These are phyloP conservation scores for Desmophyllum pertusum DNA, from an alignment of 92 coral and sea anemone species.

Conservation along the genomic window DNA sequence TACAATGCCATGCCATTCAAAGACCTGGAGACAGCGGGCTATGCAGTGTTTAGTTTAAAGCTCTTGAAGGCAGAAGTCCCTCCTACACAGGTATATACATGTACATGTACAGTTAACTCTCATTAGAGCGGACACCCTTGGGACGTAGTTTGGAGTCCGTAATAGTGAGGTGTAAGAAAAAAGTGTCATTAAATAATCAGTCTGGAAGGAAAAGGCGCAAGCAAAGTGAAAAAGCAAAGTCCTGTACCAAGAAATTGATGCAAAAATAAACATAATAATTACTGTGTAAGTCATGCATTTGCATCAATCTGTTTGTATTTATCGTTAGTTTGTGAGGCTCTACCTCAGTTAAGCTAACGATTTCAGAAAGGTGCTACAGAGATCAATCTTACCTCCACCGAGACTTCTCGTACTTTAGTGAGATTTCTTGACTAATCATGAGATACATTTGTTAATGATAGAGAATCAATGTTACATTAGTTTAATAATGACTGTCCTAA, in stretches of 20 bases:
- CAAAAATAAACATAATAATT: too few relatives aligned
- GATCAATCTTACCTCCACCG: constrained; percentile 76
- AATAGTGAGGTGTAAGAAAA: too few relatives aligned
- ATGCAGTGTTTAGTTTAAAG: constrained; percentile 75
- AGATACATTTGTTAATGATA: too few relatives aligned
- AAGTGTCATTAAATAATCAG: not conserved
- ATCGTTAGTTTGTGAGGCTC: not conserved
- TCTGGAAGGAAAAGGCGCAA: too few relatives aligned
- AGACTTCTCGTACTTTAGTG: constrained; percentile 69
- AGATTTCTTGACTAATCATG: constrained; percentile 74
- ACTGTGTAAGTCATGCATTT: too few relatives aligned
- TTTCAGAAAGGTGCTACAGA: constrained; percentile 62
- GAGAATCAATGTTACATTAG: too few relatives aligned
- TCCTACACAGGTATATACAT: constrained; percentile 70
- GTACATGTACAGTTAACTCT: too few relatives aligned
- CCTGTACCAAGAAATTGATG: too few relatives aligned
- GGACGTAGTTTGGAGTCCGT: too few relatives aligned
- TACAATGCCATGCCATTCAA: constrained; percentile 75
- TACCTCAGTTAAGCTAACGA: constrained; percentile 45
- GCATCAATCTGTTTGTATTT: constrained; percentile 1
- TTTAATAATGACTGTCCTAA: too few relatives aligned
- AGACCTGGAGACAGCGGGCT: constrained; percentile 83
- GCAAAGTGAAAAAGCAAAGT: too few relatives aligned
- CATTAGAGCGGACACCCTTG: too few relatives aligned
- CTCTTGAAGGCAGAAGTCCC: constrained; percentile 88